phyloP scores from a whole-genome alignment of 1,140 invertebrate genomes.

The Phocides pigmalion region DNA sequence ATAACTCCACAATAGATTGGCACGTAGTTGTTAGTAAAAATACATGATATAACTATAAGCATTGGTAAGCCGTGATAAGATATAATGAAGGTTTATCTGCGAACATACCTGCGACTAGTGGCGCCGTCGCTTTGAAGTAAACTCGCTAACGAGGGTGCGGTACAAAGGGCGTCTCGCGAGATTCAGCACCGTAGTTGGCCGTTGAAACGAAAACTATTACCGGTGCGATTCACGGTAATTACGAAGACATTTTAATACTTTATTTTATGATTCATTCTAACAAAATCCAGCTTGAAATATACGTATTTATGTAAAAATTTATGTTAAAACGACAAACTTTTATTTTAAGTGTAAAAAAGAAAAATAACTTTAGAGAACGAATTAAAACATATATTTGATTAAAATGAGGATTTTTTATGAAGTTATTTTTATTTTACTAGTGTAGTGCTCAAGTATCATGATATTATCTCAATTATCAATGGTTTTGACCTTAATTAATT shows the following conservation, averaged over 20 bases:
- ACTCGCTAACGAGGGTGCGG: neutral
- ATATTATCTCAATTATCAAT: too few relatives aligned
- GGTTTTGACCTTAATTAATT: too few relatives aligned
- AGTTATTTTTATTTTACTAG: too few relatives aligned
- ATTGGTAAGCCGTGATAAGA: neutral
- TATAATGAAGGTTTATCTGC: constrained; percentile 1
- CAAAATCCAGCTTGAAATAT: too few relatives aligned
- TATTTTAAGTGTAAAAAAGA: too few relatives aligned
- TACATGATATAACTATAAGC: neutral
- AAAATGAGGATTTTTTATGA: too few relatives aligned
- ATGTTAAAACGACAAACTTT: too few relatives aligned
- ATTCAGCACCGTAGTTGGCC: neutral
- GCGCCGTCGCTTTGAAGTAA: neutral
- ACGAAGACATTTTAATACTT: neutral
- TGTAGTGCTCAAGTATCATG: too few relatives aligned
- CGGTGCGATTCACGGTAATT: neutral
- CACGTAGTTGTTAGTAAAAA: neutral
- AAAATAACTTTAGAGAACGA: too few relatives aligned
- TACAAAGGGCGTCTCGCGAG: neutral
- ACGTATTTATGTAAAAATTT: too few relatives aligned
- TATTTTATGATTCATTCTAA: neutral
- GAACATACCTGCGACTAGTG: neutral
- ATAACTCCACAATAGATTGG: too few relatives aligned
- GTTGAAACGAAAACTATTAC: neutral
- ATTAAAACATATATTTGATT: too few relatives aligned